phyloP scores from a whole-genome alignment of 2,797 vertebrate genomes.

The Anguilla megastoma region DNA sequence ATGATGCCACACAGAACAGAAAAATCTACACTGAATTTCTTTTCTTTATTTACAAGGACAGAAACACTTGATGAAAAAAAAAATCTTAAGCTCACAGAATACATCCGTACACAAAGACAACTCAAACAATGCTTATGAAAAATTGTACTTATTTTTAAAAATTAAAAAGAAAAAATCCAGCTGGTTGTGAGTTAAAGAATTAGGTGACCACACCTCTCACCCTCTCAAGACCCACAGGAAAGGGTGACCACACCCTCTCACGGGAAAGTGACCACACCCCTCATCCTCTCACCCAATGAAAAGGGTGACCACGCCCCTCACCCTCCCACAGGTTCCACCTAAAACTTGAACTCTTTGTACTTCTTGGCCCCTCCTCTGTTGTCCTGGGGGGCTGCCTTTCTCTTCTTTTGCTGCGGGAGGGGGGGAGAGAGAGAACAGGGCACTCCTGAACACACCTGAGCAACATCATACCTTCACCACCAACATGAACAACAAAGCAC shows the following conservation, averaged over 20 bases:
- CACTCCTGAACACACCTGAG: not conserved
- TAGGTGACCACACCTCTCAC: conserved; percentile 23
- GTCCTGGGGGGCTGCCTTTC: conserved; percentile 90
- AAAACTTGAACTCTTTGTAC: conserved; percentile 96
- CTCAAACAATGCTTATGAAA: not conserved
- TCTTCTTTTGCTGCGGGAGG: conserved; percentile 84
- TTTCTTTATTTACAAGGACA: conserved; percentile 15
- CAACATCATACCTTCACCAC: not conserved
- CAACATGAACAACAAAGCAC: not conserved
- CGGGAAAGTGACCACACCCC: no score
- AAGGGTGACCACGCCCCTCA: conserved; percentile 11
- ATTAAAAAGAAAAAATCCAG: conserved; percentile 27
- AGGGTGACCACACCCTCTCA: conserved; percentile 9
- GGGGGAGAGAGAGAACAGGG: not conserved
- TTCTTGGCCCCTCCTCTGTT: conserved; percentile 86
- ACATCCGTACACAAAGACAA: not conserved
- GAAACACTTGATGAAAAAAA: not conserved
- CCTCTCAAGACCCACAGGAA: conserved; percentile 20
- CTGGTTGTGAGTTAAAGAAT: not conserved
- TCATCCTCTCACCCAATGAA: conserved; percentile 36
- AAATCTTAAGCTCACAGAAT: not conserved
- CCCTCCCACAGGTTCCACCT: conserved; percentile 41
- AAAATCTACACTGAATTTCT: not conserved
- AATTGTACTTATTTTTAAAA: conserved; percentile 70
- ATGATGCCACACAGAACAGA: not conserved